A percentile compares a stretch with the other conserved stretches of the same genome.
These are phyloP conservation scores for Allygus modestus DNA, from an alignment of 2,888 invertebrate genomes.

Conservation along the genomic window DNA sequence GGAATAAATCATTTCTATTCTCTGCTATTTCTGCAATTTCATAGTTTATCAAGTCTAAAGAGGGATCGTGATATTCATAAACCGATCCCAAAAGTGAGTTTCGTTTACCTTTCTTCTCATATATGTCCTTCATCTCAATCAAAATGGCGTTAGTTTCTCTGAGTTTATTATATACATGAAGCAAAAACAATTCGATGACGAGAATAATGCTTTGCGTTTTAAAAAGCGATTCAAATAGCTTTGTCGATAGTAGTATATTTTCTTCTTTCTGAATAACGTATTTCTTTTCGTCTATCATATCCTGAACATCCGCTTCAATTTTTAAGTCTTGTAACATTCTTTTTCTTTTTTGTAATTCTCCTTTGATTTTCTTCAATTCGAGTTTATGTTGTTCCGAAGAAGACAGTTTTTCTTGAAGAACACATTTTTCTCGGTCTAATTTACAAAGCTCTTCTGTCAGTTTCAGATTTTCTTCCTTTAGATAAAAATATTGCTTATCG, in stretches of 20 bases:
- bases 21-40: background rate
- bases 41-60: background rate
- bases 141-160: background rate
- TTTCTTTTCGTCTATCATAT: background rate
- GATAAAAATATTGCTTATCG: background rate
- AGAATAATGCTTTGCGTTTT: background rate
- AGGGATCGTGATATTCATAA: background rate
- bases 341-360: background rate
- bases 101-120: background rate
- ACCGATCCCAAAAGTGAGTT: background rate
- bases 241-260: background rate
- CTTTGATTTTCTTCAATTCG: background rate
- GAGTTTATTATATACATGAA: background rate
- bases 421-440: background rate
- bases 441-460: background rate
- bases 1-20: background rate
- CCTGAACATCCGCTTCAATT: background rate
- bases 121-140: background rate
- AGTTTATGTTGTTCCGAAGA: background rate
- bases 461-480: background rate
- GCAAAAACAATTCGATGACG: background rate
- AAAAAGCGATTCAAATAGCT: background rate
- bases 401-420: background rate
- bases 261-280: background rate
- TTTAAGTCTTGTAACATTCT: background rate